A percentile compares a stretch with the other conserved stretches of the same genome.
Evolutionary conservation across 1,140 invertebrate genomes (phyloP).

Genomic region (Drosophila pruinosa): DNA sequence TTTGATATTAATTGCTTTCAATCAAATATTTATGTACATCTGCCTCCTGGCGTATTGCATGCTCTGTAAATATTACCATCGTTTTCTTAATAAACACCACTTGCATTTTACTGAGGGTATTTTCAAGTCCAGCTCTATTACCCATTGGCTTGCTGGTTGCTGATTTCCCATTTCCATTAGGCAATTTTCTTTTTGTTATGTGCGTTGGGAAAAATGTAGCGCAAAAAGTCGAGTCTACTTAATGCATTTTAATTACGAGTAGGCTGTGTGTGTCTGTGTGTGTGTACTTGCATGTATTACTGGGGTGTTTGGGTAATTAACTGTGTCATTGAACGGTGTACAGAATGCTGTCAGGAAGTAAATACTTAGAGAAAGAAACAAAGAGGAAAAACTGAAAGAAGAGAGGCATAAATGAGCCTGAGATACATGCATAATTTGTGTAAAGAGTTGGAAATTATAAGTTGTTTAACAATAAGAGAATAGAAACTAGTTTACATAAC

Average conservation of each 20-base stretch:
- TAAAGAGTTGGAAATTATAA: neutral
- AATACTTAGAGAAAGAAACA: conserved; percentile 21
- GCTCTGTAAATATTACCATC: neutral
- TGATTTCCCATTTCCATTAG: conserved; percentile 55
- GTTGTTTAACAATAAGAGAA: neutral
- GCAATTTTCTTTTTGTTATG: conserved; percentile 49
- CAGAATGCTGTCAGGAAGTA: conserved; percentile 60
- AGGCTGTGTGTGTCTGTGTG: neutral
- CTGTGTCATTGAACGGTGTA: conserved; percentile 74
- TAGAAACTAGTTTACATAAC: neutral
- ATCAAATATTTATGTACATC: conserved; percentile 4
- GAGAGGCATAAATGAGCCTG: neutral
- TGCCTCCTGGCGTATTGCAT: neutral
- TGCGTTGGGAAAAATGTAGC: conserved; percentile 56
- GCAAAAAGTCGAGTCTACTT: conserved; percentile 66
- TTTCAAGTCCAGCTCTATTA: conserved; percentile 41
- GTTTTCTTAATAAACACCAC: neutral
- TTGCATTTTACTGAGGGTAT: neutral
- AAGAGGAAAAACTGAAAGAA: neutral
- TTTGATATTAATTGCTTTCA: conserved; percentile 48
- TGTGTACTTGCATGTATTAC: conserved; percentile 20
- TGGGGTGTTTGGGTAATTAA: conserved; percentile 65
- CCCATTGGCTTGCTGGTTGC: conserved; percentile 10
- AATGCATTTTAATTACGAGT: conserved; percentile 70
- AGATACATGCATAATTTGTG: neutral